Conservation (phyloP, 1,140 invertebrate species). For the Episyrphus balteatus region DNA sequence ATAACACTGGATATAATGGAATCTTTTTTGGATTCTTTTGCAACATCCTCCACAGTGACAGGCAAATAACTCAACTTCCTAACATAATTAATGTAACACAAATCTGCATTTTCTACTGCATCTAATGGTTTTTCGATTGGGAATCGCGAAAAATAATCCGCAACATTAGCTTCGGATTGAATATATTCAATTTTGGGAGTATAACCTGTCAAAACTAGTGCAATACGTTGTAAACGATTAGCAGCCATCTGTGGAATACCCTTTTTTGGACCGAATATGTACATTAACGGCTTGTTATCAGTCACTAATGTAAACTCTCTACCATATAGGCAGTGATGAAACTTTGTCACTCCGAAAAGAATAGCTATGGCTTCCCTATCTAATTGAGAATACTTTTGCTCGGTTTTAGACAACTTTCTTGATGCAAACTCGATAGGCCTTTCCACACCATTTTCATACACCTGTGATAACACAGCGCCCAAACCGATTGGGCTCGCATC, state of each 20-base stretch:
- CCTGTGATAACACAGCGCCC: slow-evolving; percentile 36
- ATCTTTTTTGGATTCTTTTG: too few relatives aligned
- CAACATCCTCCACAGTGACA: too few relatives aligned
- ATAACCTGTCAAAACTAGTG: slow-evolving; percentile 15
- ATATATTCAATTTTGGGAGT: slow-evolving; percentile 15
- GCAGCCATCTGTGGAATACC: slow-evolving; percentile 20
- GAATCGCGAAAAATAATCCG: slow-evolving; percentile 16
- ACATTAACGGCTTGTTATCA: slow-evolving; percentile 38
- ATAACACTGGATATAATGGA: too few relatives aligned
- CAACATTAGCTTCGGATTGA: slow-evolving; percentile 10
- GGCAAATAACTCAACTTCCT: too few relatives aligned
- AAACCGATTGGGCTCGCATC: slow-evolving; percentile 22
- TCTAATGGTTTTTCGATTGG: slow-evolving; percentile 1
- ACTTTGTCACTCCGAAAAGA: slow-evolving; percentile 30
- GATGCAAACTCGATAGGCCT: slow-evolving; percentile 39
- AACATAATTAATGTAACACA: too few relatives aligned
- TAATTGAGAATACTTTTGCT: slow-evolving; percentile 37
- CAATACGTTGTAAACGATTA: slow-evolving; percentile 20
- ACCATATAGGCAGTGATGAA: slow-evolving; percentile 37
- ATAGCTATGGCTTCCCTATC: slow-evolving; percentile 39
- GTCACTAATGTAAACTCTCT: slow-evolving; percentile 36
- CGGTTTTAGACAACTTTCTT: slow-evolving; percentile 31
- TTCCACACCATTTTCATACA: slow-evolving; percentile 21
- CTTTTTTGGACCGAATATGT: slow-evolving; percentile 29
- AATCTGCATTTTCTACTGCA: too few relatives aligned